These are phyloP conservation scores for Dinoponera quadriceps DNA, from an alignment of 1,140 invertebrate species.

Conservation along the genomic window DNA sequence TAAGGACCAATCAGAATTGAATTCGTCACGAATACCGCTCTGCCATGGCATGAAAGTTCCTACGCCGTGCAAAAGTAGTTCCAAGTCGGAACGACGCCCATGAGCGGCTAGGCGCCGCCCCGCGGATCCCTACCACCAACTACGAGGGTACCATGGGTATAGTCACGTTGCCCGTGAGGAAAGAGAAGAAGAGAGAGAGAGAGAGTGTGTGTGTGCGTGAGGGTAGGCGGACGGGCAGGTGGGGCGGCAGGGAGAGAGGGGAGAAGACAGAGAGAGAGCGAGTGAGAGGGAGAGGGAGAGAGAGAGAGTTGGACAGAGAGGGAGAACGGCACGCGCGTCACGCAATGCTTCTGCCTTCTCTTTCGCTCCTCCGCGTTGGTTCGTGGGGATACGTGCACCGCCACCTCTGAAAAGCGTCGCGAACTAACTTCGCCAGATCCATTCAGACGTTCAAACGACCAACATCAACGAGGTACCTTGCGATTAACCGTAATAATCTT, in stretches of 20 bases:
- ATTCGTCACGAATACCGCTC: slow-evolving; percentile 84
- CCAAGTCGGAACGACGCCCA: slow-evolving; percentile 82
- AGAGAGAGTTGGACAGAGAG: slow-evolving; percentile 14
- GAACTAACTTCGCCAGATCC: slow-evolving; percentile 82
- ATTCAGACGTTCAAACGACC: slow-evolving; percentile 85
- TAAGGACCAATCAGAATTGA: slow-evolving; percentile 86
- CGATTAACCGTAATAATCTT: slow-evolving; percentile 60
- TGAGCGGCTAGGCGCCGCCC: slow-evolving; percentile 79
- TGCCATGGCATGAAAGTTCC: slow-evolving; percentile 75
- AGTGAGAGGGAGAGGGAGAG: background rate
- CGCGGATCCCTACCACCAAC: slow-evolving; percentile 72
- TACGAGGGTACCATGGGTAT: slow-evolving; percentile 60
- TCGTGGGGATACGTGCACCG: slow-evolving; percentile 75
- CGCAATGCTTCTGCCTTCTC: slow-evolving; percentile 59
- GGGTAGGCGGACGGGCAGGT: background rate
- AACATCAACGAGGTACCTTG: slow-evolving; percentile 79
- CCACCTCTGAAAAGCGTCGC: slow-evolving; percentile 79
- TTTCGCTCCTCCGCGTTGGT: background rate
- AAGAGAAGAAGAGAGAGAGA: background rate
- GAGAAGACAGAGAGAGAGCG: slow-evolving; percentile 40
- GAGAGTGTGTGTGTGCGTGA: too few species aligned
- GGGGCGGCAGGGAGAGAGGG: slow-evolving; percentile 44
- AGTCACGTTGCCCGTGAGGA: slow-evolving; percentile 36
- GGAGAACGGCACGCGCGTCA: slow-evolving; percentile 70
- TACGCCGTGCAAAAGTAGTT: slow-evolving; percentile 83